Evolutionary conservation across 2,113 vertebrate genomes (phyloP).

Genomic region (Brachypteracias leptosomus): DNA sequence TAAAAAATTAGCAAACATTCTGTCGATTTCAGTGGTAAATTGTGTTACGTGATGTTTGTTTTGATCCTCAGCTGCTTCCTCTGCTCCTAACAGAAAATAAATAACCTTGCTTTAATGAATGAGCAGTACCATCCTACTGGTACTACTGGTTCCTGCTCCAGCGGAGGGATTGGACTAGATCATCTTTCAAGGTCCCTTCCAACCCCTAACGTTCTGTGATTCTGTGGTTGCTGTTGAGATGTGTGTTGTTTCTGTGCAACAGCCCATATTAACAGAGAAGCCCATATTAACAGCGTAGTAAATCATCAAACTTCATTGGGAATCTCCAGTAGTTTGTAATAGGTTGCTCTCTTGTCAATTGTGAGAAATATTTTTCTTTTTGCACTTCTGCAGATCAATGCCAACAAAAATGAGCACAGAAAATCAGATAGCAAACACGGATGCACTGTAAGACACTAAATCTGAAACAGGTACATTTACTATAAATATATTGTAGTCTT

Average conservation of each 20-base stretch:
- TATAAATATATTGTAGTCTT: not conserved
- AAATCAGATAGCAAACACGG: not conserved
- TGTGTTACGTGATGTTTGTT: not conserved
- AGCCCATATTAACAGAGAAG: not conserved
- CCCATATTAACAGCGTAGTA: not conserved
- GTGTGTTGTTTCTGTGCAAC: not conserved
- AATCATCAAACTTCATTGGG: not conserved
- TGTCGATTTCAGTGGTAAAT: not conserved
- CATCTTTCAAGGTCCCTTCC: too few relatives aligned
- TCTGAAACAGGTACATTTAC: not conserved
- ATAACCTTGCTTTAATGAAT: not conserved
- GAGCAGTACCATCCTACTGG: not conserved
- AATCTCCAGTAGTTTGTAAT: not conserved
- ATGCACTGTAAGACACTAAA: not conserved
- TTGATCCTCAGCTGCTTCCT: not conserved
- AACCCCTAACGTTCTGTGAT: too few relatives aligned
- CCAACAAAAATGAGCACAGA: not conserved
- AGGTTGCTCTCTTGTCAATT: not conserved
- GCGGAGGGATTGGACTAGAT: too few relatives aligned
- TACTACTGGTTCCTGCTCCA: too few relatives aligned
- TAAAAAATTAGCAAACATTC: not conserved
- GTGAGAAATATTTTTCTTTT: not conserved
- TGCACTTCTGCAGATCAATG: not conserved
- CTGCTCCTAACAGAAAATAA: not conserved
- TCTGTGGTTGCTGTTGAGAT: not conserved